Evolutionary conservation across 2,113 vertebrate species (phyloP), one percentile per base, ranked within the genome.

Genomic region (Barbus barbus): DNA sequence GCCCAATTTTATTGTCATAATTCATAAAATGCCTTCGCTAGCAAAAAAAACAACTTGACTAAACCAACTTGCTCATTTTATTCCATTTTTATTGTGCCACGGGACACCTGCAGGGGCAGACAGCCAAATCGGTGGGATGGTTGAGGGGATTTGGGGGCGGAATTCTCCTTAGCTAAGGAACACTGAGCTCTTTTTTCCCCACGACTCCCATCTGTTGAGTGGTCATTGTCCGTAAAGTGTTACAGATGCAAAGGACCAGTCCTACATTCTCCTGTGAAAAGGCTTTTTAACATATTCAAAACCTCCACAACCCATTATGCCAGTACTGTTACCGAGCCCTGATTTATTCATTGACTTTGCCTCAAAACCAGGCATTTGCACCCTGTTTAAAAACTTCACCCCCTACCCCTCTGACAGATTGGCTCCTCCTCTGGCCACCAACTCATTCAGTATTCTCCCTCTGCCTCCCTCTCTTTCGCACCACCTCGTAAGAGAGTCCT

Each of bases 311-410:
- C 58, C 92, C 90, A 84, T 92, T 92, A 93, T 94, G 91, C 95
- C 95, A 95, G 93, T 94, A 94, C 86, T 89, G 94, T 95, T 96
- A 96, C 95, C 92, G 95, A 78, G n/a, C 95, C 93, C 94, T 98
- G 96, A 99, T 99, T 99, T 98, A 99, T 99, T 99, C 97, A 98
- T 98, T 96, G 96, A 95, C 96, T 97, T 95, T 96, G 74, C 81
- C 65, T 87, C 67, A 80, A 82, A 78, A 78, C 83, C 86, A 75
- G 77, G 31, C 78, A 84, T 78, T 79, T 72, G 69, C 48, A 80
- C 77, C 24, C 86, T 76, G 77, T 87, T 89, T 84, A 84, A 86
- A 82, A 77, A 81, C 69, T 80, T 60, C 46, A 65, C 61, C 26
- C 71, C 53, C 73, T 65, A 84, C 86, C 78, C 72, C n/a, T 75